Conservation (phyloP, 2,888 invertebrate species). For the Caenorhabditis auriculariae region DNA sequence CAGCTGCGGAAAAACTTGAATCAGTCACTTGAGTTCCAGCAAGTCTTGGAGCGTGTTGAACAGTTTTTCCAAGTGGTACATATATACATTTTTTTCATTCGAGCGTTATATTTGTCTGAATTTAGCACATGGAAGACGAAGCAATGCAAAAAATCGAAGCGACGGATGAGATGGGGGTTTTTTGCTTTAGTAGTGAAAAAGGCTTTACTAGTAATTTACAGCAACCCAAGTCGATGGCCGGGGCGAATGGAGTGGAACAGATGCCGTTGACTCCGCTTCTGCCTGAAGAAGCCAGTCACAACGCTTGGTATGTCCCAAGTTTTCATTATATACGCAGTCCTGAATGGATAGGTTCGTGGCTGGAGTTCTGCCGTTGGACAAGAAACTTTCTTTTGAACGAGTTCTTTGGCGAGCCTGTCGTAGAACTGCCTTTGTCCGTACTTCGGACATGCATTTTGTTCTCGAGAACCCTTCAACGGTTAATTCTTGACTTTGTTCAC, state of each 20-base stretch:
- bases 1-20: conserved; percentile 32
- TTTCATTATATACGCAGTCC: background rate
- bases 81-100: background rate
- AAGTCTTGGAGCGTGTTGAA: conserved; percentile 33
- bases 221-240: too few species aligned
- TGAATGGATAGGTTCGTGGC: conserved; percentile 90
- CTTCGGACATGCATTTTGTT: conserved; percentile 87
- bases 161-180: conserved; percentile 11
- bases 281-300: conserved; percentile 12
- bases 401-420: conserved; percentile 96
- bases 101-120: conserved; percentile 1
- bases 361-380: conserved; percentile 89
- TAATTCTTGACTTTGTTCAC: conserved; percentile 68
- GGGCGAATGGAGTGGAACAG: conserved; percentile 7
- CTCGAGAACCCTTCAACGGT: conserved; percentile 89
- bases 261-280: conserved; percentile 37
- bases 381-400: conserved; percentile 89
- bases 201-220: background rate
- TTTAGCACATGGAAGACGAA: conserved; percentile 12
- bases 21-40: conserved; percentile 31
- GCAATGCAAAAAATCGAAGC: conserved; percentile 16
- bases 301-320: conserved; percentile 19
- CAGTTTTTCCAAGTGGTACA: conserved; percentile 54
- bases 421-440: conserved; percentile 91
- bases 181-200: too few species aligned